phyloP scores from a whole-genome alignment of 2,113 vertebrate genomes.

The Chionodraco myersi region DNA sequence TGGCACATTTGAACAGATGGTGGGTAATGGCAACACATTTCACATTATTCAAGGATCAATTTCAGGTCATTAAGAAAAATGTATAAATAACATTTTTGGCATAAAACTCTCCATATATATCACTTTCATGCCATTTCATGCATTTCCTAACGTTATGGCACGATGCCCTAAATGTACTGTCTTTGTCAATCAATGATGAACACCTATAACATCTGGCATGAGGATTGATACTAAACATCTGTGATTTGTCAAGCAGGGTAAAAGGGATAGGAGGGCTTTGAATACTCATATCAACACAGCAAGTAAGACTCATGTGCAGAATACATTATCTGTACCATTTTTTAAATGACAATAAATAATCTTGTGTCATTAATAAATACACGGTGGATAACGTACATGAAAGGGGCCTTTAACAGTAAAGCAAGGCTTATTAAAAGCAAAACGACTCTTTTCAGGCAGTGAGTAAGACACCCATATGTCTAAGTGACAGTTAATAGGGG shows the following conservation, averaged over 20 bases:
- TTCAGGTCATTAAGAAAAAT: slow-evolving; percentile 18
- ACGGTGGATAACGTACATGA: slow-evolving; percentile 25
- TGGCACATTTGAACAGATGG: slow-evolving; percentile 58
- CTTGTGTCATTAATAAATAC: slow-evolving; percentile 41
- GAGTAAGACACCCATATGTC: slow-evolving; percentile 15
- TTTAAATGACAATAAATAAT: slow-evolving; percentile 66
- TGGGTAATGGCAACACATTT: slow-evolving; percentile 4
- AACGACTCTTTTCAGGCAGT: slow-evolving; percentile 16
- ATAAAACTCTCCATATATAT: slow-evolving; percentile 55
- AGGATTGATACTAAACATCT: slow-evolving; percentile 23
- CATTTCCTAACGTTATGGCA: slow-evolving; percentile 50
- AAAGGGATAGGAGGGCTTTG: slow-evolving; percentile 2
- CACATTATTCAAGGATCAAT: slow-evolving; percentile 19
- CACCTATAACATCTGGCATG: slow-evolving; percentile 25
- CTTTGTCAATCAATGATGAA: slow-evolving; percentile 23
- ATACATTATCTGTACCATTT: slow-evolving; percentile 59
- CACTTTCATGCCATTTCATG: slow-evolving; percentile 63
- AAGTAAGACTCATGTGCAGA: slow-evolving; percentile 48
- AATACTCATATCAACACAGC: slow-evolving; percentile 37
- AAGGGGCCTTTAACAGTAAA: neutral
- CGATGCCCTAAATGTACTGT: slow-evolving; percentile 11
- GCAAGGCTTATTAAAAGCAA: slow-evolving; percentile 1
- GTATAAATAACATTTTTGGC: slow-evolving; percentile 62
- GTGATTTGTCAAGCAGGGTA: slow-evolving; percentile 57
- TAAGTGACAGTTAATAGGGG: neutral